These are phyloP conservation scores for Muscicapa comitata DNA, from an alignment of 2,797 vertebrate species.

Conservation along the genomic window DNA sequence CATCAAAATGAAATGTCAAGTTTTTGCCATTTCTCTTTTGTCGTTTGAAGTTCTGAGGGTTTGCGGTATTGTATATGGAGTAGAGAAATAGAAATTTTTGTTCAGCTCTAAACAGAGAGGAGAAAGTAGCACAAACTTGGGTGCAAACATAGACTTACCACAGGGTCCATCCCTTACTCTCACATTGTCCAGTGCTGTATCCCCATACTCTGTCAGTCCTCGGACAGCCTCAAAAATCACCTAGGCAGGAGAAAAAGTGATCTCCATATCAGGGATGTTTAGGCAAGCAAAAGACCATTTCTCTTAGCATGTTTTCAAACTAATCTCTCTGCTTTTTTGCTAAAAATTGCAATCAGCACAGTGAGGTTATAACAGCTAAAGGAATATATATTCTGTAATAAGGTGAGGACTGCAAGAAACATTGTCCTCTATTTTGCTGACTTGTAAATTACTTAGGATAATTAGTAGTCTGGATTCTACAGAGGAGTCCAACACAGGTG, in stretches of 20 bases:
- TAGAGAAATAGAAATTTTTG: neutral
- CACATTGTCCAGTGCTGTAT: constrained; percentile 71
- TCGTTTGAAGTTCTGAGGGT: neutral
- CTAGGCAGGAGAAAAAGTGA: constrained; percentile 47
- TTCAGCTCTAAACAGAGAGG: neutral
- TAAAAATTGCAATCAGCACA: neutral
- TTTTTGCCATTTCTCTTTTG: neutral
- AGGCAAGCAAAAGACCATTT: neutral
- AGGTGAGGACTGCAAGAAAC: neutral
- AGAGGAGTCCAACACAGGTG: neutral
- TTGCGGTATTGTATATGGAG: neutral
- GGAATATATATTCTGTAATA: neutral
- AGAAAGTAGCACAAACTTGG: neutral
- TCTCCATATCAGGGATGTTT: neutral
- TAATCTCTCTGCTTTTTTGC: neutral
- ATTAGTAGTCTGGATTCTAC: neutral
- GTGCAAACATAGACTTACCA: constrained; percentile 62
- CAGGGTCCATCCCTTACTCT: constrained; percentile 75
- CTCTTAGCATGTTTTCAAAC: neutral
- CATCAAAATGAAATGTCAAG: neutral
- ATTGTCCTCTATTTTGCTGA: neutral
- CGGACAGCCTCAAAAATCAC: constrained; percentile 74
- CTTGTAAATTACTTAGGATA: neutral
- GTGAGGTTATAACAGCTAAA: neutral
- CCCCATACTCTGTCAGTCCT: constrained; percentile 60